These are phyloP conservation scores for Hapalemur alaotrensis DNA, from an alignment of 2,797 vertebrate genomes.

Conservation along the genomic window DNA sequence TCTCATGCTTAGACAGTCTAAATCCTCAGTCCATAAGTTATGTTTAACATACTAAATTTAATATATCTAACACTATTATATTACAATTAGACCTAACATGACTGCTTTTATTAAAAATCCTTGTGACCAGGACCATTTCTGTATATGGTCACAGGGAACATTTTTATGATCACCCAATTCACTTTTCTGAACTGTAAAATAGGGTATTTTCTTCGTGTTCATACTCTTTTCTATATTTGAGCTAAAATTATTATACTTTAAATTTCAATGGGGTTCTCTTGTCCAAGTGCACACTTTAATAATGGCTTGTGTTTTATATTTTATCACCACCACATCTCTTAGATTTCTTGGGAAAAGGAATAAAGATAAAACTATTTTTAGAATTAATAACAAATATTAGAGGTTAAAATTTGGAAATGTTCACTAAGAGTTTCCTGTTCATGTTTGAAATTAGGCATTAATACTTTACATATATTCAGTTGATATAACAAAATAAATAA, in stretches of 20 bases:
- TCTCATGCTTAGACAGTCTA: background rate
- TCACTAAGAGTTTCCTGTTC: background rate
- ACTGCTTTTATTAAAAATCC: background rate
- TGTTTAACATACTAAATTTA: background rate
- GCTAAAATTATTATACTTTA: background rate
- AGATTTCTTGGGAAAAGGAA: background rate
- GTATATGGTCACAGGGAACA: background rate
- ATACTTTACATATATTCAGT: background rate
- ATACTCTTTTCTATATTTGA: background rate
- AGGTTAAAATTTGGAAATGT: background rate
- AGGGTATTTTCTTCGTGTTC: background rate
- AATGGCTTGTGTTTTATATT: background rate
- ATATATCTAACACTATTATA: background rate
- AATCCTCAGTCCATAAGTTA: background rate
- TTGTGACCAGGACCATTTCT: background rate
- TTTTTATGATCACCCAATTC: background rate
- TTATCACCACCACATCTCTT: background rate
- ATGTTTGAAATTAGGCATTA: background rate
- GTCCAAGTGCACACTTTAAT: background rate
- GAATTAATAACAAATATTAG: background rate
- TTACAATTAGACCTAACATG: background rate
- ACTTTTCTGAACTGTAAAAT: background rate
- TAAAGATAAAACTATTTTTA: background rate
- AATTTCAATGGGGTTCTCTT: background rate
- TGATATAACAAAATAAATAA: conserved; percentile 12